Evolutionary conservation across 2,797 vertebrate genomes (phyloP), one percentile per base, ranked within the genome.

Genomic region (Syngnathus acus): DNA sequence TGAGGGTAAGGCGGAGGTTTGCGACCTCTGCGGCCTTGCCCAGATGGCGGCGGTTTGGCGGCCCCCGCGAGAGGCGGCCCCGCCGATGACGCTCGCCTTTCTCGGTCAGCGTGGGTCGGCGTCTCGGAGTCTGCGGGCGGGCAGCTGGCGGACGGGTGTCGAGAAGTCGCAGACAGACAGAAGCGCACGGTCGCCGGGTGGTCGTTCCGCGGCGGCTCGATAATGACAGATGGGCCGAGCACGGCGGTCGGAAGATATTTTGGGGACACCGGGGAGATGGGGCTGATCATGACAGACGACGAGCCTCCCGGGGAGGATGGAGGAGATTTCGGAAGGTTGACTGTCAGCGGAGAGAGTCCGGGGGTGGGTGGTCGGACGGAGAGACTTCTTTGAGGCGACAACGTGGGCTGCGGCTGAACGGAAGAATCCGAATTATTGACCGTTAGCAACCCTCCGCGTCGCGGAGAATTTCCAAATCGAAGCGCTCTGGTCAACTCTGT

Each of bases 1-100:
- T 87, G 85, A 1, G 90, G 90, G 72, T 92, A 92, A 1, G 91
- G 91, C 5, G 91, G 91, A 43, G 91, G 91, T 62, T 90, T 92
- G 63, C 87, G 80, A 47, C 82, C 86, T 69, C 75, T 78, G 54
- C 80, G 75, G 58, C 79, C 72, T 54, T 73, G 82, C 26, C 58
- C 54, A 0, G 64, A 5, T 0, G 62, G 62, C 23, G 71, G 60
- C 23, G 71, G 60, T 47, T 75, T 68, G 9, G 65, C 37, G n/a
- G 64, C 26, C 42, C 58, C 63, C 38, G 75, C 68, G n/a, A 45
- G 67, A 21, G 21, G 57, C 0, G 63, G 59, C 26, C 78, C 81
- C 1, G 68, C 75, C 23, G 78, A 77, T 61, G 75, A 75, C 2
- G 71, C 58, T 62, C 16, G 68, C 37, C 53, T 67, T 70, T 76